These are phyloP conservation scores for Mylabris phalerata DNA, from an alignment of 1,140 invertebrate species.

Conservation along the genomic window DNA sequence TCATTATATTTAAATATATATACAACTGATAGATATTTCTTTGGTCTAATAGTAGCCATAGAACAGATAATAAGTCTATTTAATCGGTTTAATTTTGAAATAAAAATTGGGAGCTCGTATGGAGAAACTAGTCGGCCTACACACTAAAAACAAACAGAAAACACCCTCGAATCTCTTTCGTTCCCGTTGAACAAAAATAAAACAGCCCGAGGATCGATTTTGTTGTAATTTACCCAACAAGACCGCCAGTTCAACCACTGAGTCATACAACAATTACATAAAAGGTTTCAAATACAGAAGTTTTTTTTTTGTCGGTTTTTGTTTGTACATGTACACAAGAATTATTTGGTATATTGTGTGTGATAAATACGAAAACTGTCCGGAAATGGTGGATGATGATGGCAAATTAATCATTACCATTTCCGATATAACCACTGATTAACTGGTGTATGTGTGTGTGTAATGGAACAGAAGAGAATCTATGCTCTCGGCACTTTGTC, in stretches of 20 bases:
- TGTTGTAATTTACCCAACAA: no score
- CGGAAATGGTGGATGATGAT: neutral
- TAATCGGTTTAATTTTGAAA: conserved; percentile 8
- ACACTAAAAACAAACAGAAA: neutral
- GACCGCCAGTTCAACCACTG: no score
- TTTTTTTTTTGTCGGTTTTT: neutral
- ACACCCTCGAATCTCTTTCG: conserved; percentile 5
- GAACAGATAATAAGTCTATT: conserved; percentile 21
- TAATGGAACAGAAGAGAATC: neutral
- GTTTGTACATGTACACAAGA: conserved; percentile 1
- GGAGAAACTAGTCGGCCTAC: conserved; percentile 2
- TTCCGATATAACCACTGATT: neutral
- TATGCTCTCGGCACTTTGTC: conserved; percentile 14
- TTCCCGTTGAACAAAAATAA: no score
- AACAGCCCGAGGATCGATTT: no score
- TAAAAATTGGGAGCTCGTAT: neutral
- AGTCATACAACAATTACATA: neutral
- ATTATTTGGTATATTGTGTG: conserved; percentile 26
- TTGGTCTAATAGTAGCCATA: conserved; percentile 39
- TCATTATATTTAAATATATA: conserved; percentile 25
- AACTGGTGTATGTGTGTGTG: conserved; percentile 3
- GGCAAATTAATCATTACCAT: conserved; percentile 3
- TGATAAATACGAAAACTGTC: conserved; percentile 17
- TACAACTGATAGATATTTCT: conserved; percentile 40
- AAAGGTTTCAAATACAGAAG: neutral